Evolutionary conservation across 2,888 invertebrate species (phyloP).

Genomic region (Anthophora plumipes): DNA sequence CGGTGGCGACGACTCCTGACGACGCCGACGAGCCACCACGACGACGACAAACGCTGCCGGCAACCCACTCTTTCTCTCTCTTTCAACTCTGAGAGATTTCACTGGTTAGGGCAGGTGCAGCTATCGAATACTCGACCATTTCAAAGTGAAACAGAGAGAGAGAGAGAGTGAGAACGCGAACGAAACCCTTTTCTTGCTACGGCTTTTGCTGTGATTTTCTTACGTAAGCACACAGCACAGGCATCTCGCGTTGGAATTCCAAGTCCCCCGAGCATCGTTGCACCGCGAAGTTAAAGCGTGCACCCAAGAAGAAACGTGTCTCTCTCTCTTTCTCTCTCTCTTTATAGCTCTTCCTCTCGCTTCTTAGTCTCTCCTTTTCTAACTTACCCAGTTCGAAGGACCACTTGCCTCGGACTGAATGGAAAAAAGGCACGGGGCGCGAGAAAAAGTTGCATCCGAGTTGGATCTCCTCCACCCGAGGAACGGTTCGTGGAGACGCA

Average conservation of each 20-base stretch:
- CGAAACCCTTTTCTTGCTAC: conserved; percentile 66
- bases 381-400: background rate
- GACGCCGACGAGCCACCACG: conserved; percentile 46
- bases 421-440: conserved; percentile 63
- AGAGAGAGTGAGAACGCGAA: background rate
- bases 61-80: conserved; percentile 8
- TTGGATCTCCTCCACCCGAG: conserved; percentile 44
- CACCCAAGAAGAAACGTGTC: conserved; percentile 64
- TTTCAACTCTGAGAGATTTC: conserved; percentile 35
- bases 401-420: no score
- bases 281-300: conserved; percentile 45
- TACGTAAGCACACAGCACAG: conserved; percentile 70
- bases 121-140: background rate
- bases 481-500: conserved; percentile 31
- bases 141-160: background rate
- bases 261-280: conserved; percentile 72
- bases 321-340: conserved; percentile 39
- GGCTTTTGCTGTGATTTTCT: conserved; percentile 70
- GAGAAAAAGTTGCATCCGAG: conserved; percentile 71
- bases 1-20: conserved; percentile 56
- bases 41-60: conserved; percentile 39
- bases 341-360: background rate
- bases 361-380: background rate
- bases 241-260: conserved; percentile 70
- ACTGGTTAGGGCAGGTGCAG: conserved; percentile 63